Conservation (phyloP, 2,113 vertebrate genomes). For the Pungitius pungitius region DNA sequence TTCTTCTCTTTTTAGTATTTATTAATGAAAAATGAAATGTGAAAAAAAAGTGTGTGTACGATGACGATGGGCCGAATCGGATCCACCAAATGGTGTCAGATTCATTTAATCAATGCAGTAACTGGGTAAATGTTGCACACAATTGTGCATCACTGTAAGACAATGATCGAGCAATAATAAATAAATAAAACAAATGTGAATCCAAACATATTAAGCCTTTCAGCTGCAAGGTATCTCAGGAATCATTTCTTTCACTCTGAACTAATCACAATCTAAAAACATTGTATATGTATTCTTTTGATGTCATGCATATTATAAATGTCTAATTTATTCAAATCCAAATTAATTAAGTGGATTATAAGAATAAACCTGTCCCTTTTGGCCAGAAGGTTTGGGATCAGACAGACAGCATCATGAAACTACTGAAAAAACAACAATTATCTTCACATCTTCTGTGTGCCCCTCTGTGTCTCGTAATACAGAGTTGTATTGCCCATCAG, state of each 20-base stretch:
- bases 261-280: background rate
- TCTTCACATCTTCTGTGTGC: background rate
- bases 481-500: background rate
- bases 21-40: too few species aligned
- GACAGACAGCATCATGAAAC: slow-evolving; percentile 6
- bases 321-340: background rate
- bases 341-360: slow-evolving; percentile 8
- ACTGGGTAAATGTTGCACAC: background rate
- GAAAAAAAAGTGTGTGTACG: too few species aligned
- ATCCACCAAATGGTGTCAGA: background rate
- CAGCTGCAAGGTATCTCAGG: background rate
- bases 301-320: background rate
- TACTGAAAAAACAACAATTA: background rate
- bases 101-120: background rate
- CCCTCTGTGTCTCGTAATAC: background rate
- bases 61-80: background rate
- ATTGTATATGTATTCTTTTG: background rate
- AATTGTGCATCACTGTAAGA: background rate
- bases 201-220: background rate
- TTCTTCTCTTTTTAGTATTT: too few species aligned
- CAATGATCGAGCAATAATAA: background rate
- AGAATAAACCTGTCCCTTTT: slow-evolving; percentile 1
- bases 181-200: background rate
- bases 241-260: slow-evolving; percentile 5
- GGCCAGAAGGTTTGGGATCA: background rate